Percentiles rank a stretch among this genome's conserved stretches.
These are phyloP conservation scores for Augiades crinisus DNA, from an alignment of 2,888 invertebrate genomes.

Conservation along the genomic window DNA sequence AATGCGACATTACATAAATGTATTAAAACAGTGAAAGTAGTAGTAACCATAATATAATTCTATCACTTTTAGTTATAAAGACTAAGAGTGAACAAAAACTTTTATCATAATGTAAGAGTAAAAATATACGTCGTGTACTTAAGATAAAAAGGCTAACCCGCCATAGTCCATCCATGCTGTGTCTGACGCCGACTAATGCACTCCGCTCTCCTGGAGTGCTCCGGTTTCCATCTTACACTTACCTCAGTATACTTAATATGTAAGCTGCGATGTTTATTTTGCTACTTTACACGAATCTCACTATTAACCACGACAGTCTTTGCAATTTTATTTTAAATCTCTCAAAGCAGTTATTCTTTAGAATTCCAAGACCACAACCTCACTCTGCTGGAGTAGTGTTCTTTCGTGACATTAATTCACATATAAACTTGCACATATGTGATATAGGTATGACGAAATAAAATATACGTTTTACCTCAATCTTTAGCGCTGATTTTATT, in stretches of 20 bases:
- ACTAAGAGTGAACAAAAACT: not conserved
- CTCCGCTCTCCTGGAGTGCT: not conserved
- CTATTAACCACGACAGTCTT: not conserved
- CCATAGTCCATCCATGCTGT: not conserved
- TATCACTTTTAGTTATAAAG: not conserved
- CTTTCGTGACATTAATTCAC: too few species aligned
- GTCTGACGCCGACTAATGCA: slow-evolving; percentile 9
- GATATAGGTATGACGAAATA: too few species aligned
- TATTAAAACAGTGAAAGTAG: too few species aligned
- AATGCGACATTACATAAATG: too few species aligned
- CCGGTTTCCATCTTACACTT: not conserved
- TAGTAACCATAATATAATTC: too few species aligned
- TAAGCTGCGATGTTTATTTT: not conserved
- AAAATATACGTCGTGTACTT: slow-evolving; percentile 1
- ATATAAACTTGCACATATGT: not conserved
- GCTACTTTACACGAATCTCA: not conserved
- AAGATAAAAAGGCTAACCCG: not conserved
- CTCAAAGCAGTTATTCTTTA: too few species aligned
- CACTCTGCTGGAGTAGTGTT: too few species aligned
- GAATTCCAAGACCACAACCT: too few species aligned
- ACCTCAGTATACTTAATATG: not conserved
- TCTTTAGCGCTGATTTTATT: not conserved
- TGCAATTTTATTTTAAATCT: too few species aligned
- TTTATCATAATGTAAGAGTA: not conserved
- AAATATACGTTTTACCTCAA: too few species aligned